phyloP scores from a whole-genome alignment of 1,140 invertebrate genomes.

The Formica exsecta region DNA sequence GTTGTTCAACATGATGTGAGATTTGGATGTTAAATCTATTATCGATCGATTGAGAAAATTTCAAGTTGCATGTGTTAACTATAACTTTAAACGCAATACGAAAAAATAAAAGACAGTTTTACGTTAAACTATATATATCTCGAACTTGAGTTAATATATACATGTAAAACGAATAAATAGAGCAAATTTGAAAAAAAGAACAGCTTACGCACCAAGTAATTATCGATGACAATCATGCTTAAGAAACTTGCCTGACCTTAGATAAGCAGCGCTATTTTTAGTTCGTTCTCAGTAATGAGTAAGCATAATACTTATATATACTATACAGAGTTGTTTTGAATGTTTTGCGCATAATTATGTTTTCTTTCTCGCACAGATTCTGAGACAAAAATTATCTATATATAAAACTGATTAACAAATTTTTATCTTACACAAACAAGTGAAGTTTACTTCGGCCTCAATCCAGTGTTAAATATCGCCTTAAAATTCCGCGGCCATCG shows the following conservation, averaged over 20 bases:
- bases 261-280: conserved; percentile 16
- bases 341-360: background rate
- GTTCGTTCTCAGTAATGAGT: background rate
- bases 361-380: background rate
- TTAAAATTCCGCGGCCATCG: too few relatives aligned
- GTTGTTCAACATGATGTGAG: background rate
- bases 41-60: background rate
- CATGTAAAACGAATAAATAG: background rate
- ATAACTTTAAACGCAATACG: background rate
- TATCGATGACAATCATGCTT: conserved; percentile 1
- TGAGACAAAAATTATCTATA: background rate
- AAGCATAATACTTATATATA: background rate
- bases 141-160: background rate
- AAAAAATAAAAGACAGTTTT: background rate
- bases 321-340: background rate
- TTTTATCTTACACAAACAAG: background rate
- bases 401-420: background rate
- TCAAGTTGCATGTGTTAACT: background rate
- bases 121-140: background rate
- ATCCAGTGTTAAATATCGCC: background rate
- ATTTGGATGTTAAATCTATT: background rate
- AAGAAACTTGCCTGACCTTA: background rate
- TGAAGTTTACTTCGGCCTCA: background rate
- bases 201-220: background rate
- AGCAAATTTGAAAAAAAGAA: background rate